A percentile compares a stretch with the other conserved stretches of the same genome.
Evolutionary conservation across 2,888 invertebrate genomes (phyloP).

Genomic region (Physocephala rufipes): DNA sequence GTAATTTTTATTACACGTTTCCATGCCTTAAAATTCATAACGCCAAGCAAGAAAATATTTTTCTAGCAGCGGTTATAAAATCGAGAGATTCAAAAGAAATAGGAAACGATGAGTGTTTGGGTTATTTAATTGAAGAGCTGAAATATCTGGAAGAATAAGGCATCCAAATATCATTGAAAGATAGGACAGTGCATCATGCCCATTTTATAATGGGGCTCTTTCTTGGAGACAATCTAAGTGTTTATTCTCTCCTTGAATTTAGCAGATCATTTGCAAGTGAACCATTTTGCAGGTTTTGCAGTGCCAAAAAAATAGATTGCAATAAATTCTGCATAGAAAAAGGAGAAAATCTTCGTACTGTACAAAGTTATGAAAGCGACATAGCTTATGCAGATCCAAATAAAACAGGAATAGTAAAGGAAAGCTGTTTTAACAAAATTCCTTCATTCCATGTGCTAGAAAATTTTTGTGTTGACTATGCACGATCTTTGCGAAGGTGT

Average conservation of each 20-base stretch:
- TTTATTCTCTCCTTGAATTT: slow-evolving; percentile 29
- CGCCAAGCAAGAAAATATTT: slow-evolving; percentile 19
- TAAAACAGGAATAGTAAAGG: slow-evolving; percentile 17
- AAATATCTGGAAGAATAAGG: slow-evolving; percentile 30
- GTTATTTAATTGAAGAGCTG: slow-evolving; percentile 25
- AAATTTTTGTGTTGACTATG: slow-evolving; percentile 25
- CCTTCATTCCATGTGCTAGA: slow-evolving; percentile 31
- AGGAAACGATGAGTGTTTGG: slow-evolving; percentile 29
- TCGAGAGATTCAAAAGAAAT: slow-evolving; percentile 23
- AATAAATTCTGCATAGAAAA: slow-evolving; percentile 25
- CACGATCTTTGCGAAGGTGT: no score
- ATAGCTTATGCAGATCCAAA: slow-evolving; percentile 15
- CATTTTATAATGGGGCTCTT: slow-evolving; percentile 35
- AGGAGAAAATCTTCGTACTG: slow-evolving; percentile 20
- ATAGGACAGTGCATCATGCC: slow-evolving; percentile 14
- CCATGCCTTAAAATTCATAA: slow-evolving; percentile 8
- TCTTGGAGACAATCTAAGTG: slow-evolving; percentile 29
- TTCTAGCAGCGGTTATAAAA: slow-evolving; percentile 11
- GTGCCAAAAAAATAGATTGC: slow-evolving; percentile 13
- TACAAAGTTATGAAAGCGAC: slow-evolving; percentile 20
- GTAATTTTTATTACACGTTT: slow-evolving; percentile 13
- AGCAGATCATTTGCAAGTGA: slow-evolving; percentile 21
- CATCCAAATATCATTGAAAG: slow-evolving; percentile 22
- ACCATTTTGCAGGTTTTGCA: slow-evolving; percentile 35
- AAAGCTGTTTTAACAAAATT: slow-evolving; percentile 27